A percentile compares a stretch with the other conserved stretches of the same genome.
These are phyloP conservation scores for Teleopsis dalmanni DNA, from an alignment of 1,140 invertebrate species.

Conservation along the genomic window DNA sequence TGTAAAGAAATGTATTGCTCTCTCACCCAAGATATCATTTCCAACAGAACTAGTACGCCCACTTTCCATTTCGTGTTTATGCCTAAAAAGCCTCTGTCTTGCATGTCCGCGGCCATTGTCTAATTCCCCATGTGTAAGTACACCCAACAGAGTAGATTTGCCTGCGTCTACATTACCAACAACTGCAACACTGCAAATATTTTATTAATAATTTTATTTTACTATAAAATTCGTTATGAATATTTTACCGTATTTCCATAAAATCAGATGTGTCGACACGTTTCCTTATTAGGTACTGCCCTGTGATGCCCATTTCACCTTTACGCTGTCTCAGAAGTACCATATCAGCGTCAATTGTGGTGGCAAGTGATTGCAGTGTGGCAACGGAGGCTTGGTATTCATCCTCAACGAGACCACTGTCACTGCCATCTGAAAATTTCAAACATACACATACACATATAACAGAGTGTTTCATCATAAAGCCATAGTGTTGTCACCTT, in stretches of 20 bases:
- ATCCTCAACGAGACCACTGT: slow-evolving; percentile 72
- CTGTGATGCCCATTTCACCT: slow-evolving; percentile 56
- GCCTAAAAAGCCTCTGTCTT: slow-evolving; percentile 88
- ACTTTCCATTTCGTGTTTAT: slow-evolving; percentile 98
- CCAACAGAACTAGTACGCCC: slow-evolving; percentile 97
- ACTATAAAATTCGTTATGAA: not conserved
- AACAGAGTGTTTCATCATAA: not conserved
- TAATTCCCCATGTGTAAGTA: slow-evolving; percentile 93
- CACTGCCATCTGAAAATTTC: slow-evolving; percentile 54
- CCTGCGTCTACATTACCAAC: slow-evolving; percentile 99
- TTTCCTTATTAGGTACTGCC: slow-evolving; percentile 79
- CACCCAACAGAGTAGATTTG: slow-evolving; percentile 94
- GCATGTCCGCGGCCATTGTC: slow-evolving; percentile 94
- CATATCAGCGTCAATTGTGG: slow-evolving; percentile 78
- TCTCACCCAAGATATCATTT: slow-evolving; percentile 85
- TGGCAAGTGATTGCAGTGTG: slow-evolving; percentile 77
- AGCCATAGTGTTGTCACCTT: slow-evolving; percentile 54
- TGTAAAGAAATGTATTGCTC: not conserved
- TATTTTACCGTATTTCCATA: slow-evolving; percentile 81
- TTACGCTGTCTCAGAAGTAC: slow-evolving; percentile 67
- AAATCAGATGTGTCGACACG: slow-evolving; percentile 73
- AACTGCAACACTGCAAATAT: slow-evolving; percentile 76
- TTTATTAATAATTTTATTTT: not conserved
- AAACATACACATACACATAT: not conserved
- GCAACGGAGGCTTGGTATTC: slow-evolving; percentile 85